Percentiles rank a stretch among this genome's conserved stretches.
Evolutionary conservation across 1,140 invertebrate genomes (phyloP).

Genomic region (Scaptomyza hsui): DNA sequence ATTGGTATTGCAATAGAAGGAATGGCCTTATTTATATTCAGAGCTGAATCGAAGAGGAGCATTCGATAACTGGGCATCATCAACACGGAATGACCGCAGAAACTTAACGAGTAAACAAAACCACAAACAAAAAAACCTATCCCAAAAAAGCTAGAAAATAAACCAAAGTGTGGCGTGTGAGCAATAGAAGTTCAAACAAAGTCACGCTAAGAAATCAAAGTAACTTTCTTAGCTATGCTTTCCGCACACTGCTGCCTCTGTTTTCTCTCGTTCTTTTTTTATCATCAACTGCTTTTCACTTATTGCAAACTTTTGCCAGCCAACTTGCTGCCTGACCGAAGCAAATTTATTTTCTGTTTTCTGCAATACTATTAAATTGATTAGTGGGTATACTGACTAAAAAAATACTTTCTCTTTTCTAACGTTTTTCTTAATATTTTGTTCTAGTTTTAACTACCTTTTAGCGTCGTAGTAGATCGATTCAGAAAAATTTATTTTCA

Average conservation of each 20-base stretch:
- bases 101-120: slow-evolving; percentile 34
- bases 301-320: slow-evolving; percentile 69
- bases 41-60: slow-evolving; percentile 40
- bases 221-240: slow-evolving; percentile 61
- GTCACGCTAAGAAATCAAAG: slow-evolving; percentile 77
- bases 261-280: slow-evolving; percentile 24
- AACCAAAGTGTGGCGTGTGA: slow-evolving; percentile 61
- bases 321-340: slow-evolving; percentile 53
- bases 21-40: slow-evolving; percentile 53
- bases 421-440: background rate
- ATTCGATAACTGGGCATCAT: slow-evolving; percentile 29
- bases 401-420: background rate
- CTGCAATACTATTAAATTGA: slow-evolving; percentile 23
- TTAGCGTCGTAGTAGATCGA: too few species aligned
- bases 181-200: slow-evolving; percentile 70
- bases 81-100: slow-evolving; percentile 31
- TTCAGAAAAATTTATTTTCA: background rate
- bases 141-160: slow-evolving; percentile 35
- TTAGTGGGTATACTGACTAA: background rate
- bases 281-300: slow-evolving; percentile 74
- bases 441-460: background rate
- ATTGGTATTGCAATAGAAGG: slow-evolving; percentile 7
- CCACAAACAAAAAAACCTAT: background rate
- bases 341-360: slow-evolving; percentile 49
- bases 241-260: background rate